phyloP scores from a whole-genome alignment of 2,888 invertebrate genomes.

The Pomacea canaliculata region DNA sequence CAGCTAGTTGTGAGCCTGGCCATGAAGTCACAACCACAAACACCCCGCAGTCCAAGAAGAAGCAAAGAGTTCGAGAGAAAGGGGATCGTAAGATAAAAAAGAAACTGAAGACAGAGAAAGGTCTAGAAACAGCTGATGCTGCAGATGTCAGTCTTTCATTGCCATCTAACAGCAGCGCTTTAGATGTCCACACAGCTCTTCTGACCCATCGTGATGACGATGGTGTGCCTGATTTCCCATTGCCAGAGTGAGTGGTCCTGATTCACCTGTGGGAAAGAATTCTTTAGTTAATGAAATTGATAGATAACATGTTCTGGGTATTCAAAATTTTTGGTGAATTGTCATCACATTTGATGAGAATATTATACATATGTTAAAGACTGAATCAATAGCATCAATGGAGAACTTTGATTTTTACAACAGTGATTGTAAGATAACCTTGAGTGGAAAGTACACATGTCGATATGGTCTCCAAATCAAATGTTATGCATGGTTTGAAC shows the following conservation, averaged over 20 bases:
- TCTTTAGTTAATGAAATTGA: too few species aligned
- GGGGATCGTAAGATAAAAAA: conserved; percentile 51
- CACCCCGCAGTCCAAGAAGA: conserved; percentile 38
- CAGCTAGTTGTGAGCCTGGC: conserved; percentile 10
- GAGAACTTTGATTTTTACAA: too few species aligned
- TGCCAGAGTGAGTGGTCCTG: conserved; percentile 41
- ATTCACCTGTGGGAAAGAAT: too few species aligned
- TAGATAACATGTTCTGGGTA: too few species aligned
- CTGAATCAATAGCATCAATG: too few species aligned
- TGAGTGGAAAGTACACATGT: too few species aligned
- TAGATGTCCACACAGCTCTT: conserved; percentile 34
- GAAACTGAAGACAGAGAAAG: conserved; percentile 35
- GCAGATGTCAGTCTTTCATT: conserved; percentile 22
- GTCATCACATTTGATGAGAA: too few species aligned
- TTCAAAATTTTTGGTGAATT: too few species aligned
- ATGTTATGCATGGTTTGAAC: too few species aligned
- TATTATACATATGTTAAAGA: too few species aligned
- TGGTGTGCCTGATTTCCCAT: conserved; percentile 41
- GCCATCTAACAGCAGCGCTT: conserved; percentile 13
- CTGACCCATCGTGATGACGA: conserved; percentile 39
- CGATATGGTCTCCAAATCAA: too few species aligned
- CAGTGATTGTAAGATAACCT: too few species aligned
- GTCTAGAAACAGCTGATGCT: conserved; percentile 19
- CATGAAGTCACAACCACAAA: conserved; percentile 7
- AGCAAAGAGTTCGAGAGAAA: conserved; percentile 49